A percentile compares a stretch with the other conserved stretches of the same genome.
Conservation (phyloP, 2,888 invertebrate genomes). For the Conomelus anceps region DNA sequence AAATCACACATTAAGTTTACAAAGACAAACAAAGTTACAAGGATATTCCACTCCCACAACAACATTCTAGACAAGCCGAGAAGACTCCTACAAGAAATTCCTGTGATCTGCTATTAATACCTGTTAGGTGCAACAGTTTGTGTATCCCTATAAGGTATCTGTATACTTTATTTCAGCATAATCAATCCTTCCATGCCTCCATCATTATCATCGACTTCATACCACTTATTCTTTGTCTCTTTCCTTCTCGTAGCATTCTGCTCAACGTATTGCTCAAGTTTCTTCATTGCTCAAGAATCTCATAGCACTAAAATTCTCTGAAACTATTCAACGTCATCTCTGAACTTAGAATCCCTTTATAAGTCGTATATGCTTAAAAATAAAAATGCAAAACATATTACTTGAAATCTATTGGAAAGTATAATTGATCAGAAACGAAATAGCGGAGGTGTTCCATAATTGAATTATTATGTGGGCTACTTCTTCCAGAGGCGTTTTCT, state of each 20-base stretch:
- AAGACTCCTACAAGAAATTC: not conserved
- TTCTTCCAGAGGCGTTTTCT: no score
- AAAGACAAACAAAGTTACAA: not conserved
- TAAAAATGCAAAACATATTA: not conserved
- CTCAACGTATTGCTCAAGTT: not conserved
- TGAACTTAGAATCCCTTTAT: not conserved
- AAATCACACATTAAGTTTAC: not conserved
- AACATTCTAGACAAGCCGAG: not conserved
- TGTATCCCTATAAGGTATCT: not conserved
- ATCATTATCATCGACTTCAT: not conserved
- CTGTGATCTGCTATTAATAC: not conserved
- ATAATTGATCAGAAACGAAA: not conserved
- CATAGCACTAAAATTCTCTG: not conserved
- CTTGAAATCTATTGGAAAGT: not conserved
- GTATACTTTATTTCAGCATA: not conserved
- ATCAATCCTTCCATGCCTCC: not conserved
- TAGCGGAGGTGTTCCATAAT: no score
- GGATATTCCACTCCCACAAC: not conserved
- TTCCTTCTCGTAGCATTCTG: not conserved
- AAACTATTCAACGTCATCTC: not conserved
- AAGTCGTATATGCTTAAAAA: not conserved
- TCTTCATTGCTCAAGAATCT: not conserved
- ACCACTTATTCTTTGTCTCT: not conserved
- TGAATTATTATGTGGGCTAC: no score
- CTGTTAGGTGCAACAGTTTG: not conserved